Base-by-base conservation (phyloP, 2,888 invertebrate species). In the Rhyacophila evoluta region DNA sequence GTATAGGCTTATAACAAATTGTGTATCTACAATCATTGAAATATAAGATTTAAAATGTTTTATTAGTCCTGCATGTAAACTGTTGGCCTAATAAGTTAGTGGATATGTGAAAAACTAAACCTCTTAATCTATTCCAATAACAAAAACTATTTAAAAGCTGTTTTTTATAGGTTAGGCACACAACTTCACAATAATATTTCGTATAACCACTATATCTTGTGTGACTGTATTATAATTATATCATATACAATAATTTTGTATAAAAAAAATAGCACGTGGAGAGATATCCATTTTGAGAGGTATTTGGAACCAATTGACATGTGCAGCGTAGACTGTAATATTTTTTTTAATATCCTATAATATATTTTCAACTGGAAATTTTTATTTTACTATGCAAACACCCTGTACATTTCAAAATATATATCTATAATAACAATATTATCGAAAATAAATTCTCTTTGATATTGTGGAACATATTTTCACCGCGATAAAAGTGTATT, bases 271-370 rank as follows among this genome's bases (percentile, higher is more conserved):
- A 39, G 12, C 15, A 55, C 19, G 55, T 55, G 55, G 55, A 55
- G 19, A 55, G 55, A 55, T 55, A 55, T 55, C 55, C 55, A 55
- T 55, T 55, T 69, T 69, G 69, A 69, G 33, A 69, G 69, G 69
- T 69, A 33, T 69, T 69, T 69, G 69, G 69, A 69, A 69, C 69
- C 69, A 69, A 69, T 69, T 69, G 69, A 69, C 11, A 28, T 69
- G 12, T 33, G 69, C 69, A 69, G 69, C 28, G 28, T 27, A 29
- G 33, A 28, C 69, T 69, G 33, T 29, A 69, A 69, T 29, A 69
- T 33, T 69, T 29, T 69, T 69, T 69, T 69, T 69, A 69, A 28
- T 29, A 28, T 29, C 33, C 29, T 15, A 33, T 29, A 29, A 28
- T 69, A 69, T 69, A 69, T 69, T 69, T 69, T 28, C 15, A 69